These are phyloP conservation scores for Apeira syringaria DNA, from an alignment of 2,888 invertebrate species.

Conservation along the genomic window DNA sequence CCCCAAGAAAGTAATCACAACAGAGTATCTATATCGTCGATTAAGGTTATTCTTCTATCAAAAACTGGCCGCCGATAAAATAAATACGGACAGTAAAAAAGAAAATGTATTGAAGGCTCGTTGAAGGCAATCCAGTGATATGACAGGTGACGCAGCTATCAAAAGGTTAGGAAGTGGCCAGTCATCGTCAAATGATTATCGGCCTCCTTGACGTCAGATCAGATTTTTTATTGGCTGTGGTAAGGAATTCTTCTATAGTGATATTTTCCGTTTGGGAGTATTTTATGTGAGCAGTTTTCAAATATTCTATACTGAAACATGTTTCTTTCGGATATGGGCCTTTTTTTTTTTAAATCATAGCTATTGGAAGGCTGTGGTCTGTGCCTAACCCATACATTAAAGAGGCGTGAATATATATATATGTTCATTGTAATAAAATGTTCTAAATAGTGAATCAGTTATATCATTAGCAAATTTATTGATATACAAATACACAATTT, in stretches of 20 bases:
- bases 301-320: no score
- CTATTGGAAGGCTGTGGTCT: no score
- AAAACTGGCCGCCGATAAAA: slow-evolving; percentile 48
- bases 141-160: slow-evolving; percentile 72
- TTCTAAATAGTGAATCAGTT: no score
- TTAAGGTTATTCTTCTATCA: slow-evolving; percentile 53
- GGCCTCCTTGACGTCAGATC: slow-evolving; percentile 52
- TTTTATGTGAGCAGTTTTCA: neutral
- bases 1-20: slow-evolving; percentile 29
- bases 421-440: no score
- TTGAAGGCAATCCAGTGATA: slow-evolving; percentile 61
- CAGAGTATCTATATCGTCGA: slow-evolving; percentile 42
- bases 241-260: slow-evolving; percentile 38
- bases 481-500: no score
- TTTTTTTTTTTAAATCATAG: no score
- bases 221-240: slow-evolving; percentile 45
- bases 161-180: slow-evolving; percentile 53
- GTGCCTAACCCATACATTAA: no score
- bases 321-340: no score
- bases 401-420: no score
- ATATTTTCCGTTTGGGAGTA: slow-evolving; percentile 1
- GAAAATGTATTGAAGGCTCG: slow-evolving; percentile 45
- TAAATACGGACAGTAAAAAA: slow-evolving; percentile 61
- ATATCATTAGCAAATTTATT: no score
- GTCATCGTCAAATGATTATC: slow-evolving; percentile 72